A percentile compares a stretch with the other conserved stretches of the same genome.
Conservation (phyloP, 1,140 invertebrate genomes). For the Cherax quadricarinatus region DNA sequence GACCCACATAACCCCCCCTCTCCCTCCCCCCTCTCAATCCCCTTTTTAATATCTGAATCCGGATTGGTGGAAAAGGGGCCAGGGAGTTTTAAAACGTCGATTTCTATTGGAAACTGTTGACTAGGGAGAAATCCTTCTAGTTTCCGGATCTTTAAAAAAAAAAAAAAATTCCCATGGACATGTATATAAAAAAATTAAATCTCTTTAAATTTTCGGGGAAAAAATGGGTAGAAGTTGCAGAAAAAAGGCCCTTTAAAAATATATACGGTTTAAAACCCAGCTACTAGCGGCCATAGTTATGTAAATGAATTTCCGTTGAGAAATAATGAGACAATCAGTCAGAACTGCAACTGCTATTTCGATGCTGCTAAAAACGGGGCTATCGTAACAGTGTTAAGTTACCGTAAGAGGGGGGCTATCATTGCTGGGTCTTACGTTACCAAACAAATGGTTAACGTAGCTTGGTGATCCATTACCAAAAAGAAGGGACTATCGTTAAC, state of each 20-base stretch:
- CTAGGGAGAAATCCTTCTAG: background rate
- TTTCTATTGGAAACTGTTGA: constrained; percentile 17
- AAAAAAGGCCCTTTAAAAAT: background rate
- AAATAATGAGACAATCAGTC: too few species aligned
- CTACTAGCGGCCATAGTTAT: background rate
- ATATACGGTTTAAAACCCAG: constrained; percentile 30
- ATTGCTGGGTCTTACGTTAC: too few species aligned
- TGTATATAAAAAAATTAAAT: constrained; percentile 11
- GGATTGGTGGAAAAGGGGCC: constrained; percentile 50
- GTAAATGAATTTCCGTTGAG: constrained; percentile 29
- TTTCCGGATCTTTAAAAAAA: background rate
- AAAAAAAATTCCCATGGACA: constrained; percentile 21
- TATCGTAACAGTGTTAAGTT: too few species aligned
- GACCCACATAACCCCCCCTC: background rate
- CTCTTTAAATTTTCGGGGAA: constrained; percentile 25
- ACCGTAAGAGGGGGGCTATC: too few species aligned
- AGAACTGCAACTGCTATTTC: too few species aligned
- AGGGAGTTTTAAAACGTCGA: background rate
- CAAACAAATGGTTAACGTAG: too few species aligned
- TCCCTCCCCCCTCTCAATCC: constrained; percentile 8
- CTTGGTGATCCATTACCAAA: too few species aligned
- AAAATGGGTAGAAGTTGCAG: background rate
- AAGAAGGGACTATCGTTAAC: too few species aligned
- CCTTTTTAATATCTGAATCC: constrained; percentile 30
- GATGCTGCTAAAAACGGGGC: too few species aligned